Evolutionary conservation across 2,113 vertebrate genomes (phyloP).

Genomic region (Laticauda laticaudata): DNA sequence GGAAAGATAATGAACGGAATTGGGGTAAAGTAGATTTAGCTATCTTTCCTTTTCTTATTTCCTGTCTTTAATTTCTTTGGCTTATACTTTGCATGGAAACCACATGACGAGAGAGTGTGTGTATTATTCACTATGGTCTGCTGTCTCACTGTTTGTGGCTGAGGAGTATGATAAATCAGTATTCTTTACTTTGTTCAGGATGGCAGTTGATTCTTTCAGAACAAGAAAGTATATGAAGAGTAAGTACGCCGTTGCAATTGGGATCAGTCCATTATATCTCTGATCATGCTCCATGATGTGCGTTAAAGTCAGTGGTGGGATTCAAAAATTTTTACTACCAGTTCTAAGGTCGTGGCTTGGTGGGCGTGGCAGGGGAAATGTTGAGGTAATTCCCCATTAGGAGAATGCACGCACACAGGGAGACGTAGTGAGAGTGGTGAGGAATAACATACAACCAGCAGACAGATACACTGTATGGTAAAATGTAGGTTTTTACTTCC

Average conservation of each 20-base stretch:
- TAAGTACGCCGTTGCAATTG: background rate
- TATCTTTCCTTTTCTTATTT: background rate
- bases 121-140: background rate
- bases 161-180: background rate
- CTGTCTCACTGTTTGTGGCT: background rate
- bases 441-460: too few species aligned
- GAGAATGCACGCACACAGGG: too few species aligned
- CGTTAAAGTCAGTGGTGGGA: background rate
- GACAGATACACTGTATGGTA: too few species aligned
- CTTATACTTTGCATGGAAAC: background rate
- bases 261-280: background rate
- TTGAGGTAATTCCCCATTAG: too few species aligned
- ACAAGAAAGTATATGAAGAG: background rate
- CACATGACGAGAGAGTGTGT: background rate
- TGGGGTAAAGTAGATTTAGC: background rate
- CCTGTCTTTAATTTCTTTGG: background rate
- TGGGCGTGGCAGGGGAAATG: too few species aligned
- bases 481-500: too few species aligned
- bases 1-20: background rate
- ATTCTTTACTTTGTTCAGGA: background rate
- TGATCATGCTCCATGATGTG: background rate
- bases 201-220: background rate
- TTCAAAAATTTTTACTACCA: too few species aligned
- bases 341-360: too few species aligned
- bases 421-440: too few species aligned